Evolutionary conservation across 2,113 vertebrate genomes (phyloP).

Genomic region (Kryptolebias marmoratus): DNA sequence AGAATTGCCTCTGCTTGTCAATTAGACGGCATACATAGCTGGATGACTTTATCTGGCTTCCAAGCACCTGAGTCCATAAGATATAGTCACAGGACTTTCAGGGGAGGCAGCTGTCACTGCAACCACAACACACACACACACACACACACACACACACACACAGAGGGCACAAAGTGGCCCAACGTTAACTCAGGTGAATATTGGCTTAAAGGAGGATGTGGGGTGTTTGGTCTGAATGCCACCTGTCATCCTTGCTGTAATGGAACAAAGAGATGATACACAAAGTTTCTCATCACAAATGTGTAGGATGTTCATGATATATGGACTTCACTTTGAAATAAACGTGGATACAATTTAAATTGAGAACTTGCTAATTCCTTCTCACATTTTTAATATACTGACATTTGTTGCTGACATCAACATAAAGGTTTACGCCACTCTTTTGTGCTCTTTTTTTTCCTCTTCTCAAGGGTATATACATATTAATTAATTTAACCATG

Average conservation of each 20-base stretch:
- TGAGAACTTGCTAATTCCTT: background rate
- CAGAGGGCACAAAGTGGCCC: conserved; percentile 49
- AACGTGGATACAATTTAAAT: background rate
- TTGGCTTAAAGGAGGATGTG: conserved; percentile 64
- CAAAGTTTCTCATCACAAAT: conserved; percentile 25
- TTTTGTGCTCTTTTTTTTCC: background rate
- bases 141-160: conserved; percentile 41
- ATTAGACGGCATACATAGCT: conserved; percentile 61
- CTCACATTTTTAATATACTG: background rate
- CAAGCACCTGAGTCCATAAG: conserved; percentile 68
- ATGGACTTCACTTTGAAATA: background rate
- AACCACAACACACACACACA: conserved; percentile 53
- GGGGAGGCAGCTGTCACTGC: conserved; percentile 66
- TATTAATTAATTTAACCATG: background rate
- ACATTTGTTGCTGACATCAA: background rate
- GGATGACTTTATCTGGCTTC: conserved; percentile 73
- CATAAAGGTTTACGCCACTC: background rate
- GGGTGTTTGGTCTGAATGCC: conserved; percentile 66
- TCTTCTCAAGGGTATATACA: background rate
- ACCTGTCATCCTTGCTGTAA: conserved; percentile 69
- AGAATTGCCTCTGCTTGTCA: conserved; percentile 74
- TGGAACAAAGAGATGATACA: conserved; percentile 60
- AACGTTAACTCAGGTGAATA: conserved; percentile 73
- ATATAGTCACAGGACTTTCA: conserved; percentile 52
- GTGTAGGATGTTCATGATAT: background rate